Evolutionary conservation across 2,113 vertebrate species (phyloP).

Genomic region (Melanotaenia duboulayi): DNA sequence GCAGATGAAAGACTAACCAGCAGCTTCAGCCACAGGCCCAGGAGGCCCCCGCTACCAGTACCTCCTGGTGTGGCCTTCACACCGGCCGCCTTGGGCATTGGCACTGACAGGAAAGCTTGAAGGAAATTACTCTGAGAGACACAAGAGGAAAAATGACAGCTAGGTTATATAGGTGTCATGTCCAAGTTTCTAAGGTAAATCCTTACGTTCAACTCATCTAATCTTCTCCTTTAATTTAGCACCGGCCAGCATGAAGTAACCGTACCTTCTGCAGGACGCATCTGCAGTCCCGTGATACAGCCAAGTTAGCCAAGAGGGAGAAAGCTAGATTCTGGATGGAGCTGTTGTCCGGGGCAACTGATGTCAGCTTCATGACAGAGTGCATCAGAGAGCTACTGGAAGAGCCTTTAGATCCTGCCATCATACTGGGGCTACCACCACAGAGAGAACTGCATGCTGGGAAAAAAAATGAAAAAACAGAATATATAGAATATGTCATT

Average conservation of each 20-base stretch:
- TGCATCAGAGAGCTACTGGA: slow-evolving; percentile 87
- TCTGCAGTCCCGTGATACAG: slow-evolving; percentile 91
- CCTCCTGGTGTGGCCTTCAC: slow-evolving; percentile 57
- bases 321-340: slow-evolving; percentile 86
- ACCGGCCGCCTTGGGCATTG: slow-evolving; percentile 83
- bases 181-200: not conserved
- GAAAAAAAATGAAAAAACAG: slow-evolving; percentile 21
- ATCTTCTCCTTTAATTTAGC: not conserved
- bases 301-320: slow-evolving; percentile 90
- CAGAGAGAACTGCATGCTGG: slow-evolving; percentile 92
- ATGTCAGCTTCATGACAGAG: slow-evolving; percentile 88
- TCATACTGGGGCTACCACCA: slow-evolving; percentile 68
- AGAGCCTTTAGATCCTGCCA: slow-evolving; percentile 70
- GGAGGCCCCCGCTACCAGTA: slow-evolving; percentile 60
- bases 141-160: slow-evolving; percentile 21
- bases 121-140: slow-evolving; percentile 92
- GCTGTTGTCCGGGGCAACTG: slow-evolving; percentile 81
- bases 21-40: slow-evolving; percentile 89
- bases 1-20: slow-evolving; percentile 88
- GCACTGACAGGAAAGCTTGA: slow-evolving; percentile 88
- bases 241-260: not conserved
- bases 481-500: no score
- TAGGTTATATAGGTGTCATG: no score
- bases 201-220: not conserved
- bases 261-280: slow-evolving; percentile 92